Evolutionary conservation across 1,140 invertebrate genomes (phyloP).

Genomic region (Brachionus rubens): DNA sequence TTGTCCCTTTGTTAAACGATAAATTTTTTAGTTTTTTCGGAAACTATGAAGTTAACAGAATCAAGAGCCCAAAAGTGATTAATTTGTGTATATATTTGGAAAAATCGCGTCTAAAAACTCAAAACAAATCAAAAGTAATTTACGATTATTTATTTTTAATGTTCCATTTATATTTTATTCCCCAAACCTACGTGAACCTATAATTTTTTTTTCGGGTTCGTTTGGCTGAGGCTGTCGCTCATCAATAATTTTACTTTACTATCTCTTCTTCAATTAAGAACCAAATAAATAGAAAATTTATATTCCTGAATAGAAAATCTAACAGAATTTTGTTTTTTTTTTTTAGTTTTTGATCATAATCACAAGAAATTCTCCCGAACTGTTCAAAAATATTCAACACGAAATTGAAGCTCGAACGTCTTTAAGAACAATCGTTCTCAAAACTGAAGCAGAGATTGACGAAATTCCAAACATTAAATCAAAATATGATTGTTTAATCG

Average conservation of each 20-base stretch:
- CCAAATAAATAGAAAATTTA: no score
- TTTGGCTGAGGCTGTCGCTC: no score
- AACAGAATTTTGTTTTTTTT: no score
- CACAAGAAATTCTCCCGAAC: not conserved
- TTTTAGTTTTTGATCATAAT: slow-evolving; percentile 7
- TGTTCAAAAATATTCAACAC: not conserved
- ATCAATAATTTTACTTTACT: no score
- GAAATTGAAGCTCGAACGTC: not conserved
- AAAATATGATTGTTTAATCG: slow-evolving; percentile 8
- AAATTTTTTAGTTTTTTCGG: not conserved
- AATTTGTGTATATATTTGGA: not conserved
- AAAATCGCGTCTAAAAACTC: not conserved
- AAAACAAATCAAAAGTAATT: not conserved
- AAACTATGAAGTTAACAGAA: not conserved
- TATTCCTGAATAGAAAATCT: no score
- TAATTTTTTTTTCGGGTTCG: no score
- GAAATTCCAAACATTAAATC: not conserved
- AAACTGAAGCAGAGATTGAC: not conserved
- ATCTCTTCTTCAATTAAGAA: no score
- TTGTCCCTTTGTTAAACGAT: not conserved
- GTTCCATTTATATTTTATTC: no score
- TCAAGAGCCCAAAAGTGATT: not conserved
- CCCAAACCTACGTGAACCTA: no score
- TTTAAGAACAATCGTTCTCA: not conserved
- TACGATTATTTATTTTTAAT: not conserved